Percentiles rank a stretch among this genome's conserved stretches.
Conservation (phyloP, 2,797 vertebrate species). For the Mus minutoides region DNA sequence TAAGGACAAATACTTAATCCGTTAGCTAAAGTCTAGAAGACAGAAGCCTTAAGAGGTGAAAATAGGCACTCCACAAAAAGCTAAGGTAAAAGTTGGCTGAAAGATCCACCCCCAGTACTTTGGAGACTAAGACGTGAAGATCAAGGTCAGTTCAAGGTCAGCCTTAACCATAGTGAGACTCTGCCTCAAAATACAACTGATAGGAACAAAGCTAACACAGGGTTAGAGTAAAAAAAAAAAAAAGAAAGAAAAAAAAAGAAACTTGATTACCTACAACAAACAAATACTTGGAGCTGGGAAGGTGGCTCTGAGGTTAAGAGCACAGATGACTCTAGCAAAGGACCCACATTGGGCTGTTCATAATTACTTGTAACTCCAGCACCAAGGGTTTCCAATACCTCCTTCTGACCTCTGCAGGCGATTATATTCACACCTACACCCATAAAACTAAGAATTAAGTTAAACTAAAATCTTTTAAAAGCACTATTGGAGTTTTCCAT, state of each 20-base stretch:
- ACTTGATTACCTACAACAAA: slow-evolving; percentile 36
- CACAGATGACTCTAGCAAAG: not conserved
- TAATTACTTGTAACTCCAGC: not conserved
- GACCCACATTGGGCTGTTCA: not conserved
- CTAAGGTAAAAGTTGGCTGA: not conserved
- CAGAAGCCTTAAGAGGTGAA: not conserved
- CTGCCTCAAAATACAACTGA: not conserved
- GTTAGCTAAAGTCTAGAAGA: slow-evolving; percentile 27
- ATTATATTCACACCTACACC: not conserved
- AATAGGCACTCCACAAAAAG: not conserved
- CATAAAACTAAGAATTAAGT: not conserved
- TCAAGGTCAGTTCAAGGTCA: not conserved
- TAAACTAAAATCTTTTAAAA: not conserved
- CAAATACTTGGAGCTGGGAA: not conserved
- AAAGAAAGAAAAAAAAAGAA: slow-evolving; percentile 55
- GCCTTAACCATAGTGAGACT: not conserved
- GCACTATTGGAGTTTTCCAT: not conserved
- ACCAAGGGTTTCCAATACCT: not conserved
- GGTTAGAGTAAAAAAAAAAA: slow-evolving; percentile 23
- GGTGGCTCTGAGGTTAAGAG: not conserved
- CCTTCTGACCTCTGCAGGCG: not conserved
- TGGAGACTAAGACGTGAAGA: not conserved
- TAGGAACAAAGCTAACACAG: slow-evolving; percentile 34
- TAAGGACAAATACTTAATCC: slow-evolving; percentile 1
- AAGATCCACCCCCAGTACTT: no score